Percentiles rank a stretch among this genome's conserved stretches.
phyloP scores from a whole-genome alignment of 2,113 vertebrate genomes.

The Cervus canadensis region DNA sequence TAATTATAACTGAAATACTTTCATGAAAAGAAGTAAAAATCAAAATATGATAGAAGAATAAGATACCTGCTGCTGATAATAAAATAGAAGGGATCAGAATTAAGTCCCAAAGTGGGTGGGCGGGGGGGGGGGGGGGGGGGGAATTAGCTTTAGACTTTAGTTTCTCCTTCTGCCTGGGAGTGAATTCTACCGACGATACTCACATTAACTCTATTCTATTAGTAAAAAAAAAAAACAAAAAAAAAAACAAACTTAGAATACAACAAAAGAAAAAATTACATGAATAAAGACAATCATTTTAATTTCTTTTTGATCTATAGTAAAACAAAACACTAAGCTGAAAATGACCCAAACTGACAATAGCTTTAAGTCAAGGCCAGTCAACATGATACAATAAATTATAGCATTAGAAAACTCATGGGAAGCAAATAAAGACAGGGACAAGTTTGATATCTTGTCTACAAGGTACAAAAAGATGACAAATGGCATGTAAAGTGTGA shows the following conservation, averaged over 20 bases:
- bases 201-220: not conserved
- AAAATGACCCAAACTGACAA: not conserved
- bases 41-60: not conserved
- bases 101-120: not conserved
- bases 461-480: not conserved
- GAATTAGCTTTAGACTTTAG: not conserved
- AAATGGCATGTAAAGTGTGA: not conserved
- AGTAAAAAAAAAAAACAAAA: not conserved
- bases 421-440: not conserved
- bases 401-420: not conserved
- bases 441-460: not conserved
- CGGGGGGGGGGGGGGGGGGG: no score
- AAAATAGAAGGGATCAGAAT: not conserved
- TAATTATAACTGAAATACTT: conserved; percentile 5
- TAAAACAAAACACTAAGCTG: not conserved
- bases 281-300: not conserved
- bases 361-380: not conserved
- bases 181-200: not conserved
- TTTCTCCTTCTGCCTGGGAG: not conserved
- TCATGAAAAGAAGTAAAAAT: not conserved
- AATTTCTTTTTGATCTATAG: not conserved
- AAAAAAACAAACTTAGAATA: not conserved
- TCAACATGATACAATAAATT: not conserved
- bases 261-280: not conserved
- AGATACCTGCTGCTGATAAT: not conserved